Evolutionary conservation across 2,797 vertebrate species (phyloP), one percentile per base, ranked within the genome.

Genomic region (Lutjanus argentimaculatus): DNA sequence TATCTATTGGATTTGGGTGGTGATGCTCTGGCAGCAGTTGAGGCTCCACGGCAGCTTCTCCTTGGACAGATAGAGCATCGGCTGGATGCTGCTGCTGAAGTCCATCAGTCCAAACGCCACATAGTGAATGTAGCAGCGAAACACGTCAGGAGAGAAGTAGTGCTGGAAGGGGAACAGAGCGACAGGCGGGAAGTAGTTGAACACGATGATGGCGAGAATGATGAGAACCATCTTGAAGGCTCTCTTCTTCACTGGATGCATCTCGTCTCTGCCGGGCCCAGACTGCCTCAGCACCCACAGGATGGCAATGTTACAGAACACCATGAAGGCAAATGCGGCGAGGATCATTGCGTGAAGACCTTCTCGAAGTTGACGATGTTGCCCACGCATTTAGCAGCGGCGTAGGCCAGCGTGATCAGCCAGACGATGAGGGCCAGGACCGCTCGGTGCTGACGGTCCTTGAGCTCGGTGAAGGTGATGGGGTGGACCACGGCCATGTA

Each of bases 81-180:
- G 96, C 83, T 96, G 96, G 68, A 96, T 95, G 91, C 89, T 95
- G 92, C 96, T 96, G 85, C 96, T 96, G 71, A 96, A 93, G 90
- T 96, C 93, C 95, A 96, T 94, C 87, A 96, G 82, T 51, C 94
- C 93, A 4, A 95, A 96, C 0, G 94, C 94, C 0, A 96, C 3
- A 2, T 95, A 95, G 75, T 95, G 85, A 59, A 96, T 92, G 36
- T 95, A 96, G 79, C 96, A 96, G 0, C 0, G 58, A 62, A 95
- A 96, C 66, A 96, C 93, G 0, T 93, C 80, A 0, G 55, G 42
- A 14, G 92, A 84, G 75, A 95, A 96, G 88, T 95, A 95, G 0
- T 79, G 9, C 80, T 93, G 51, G 69, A 96, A 96, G 21, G 95
- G 96, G 40, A 96, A 95, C n/a, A 96, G 89, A 0, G 93, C 94